Percentiles rank a stretch among this genome's conserved stretches.
Evolutionary conservation across 2,888 invertebrate genomes (phyloP).

Genomic region (Odontocerum albicorne): DNA sequence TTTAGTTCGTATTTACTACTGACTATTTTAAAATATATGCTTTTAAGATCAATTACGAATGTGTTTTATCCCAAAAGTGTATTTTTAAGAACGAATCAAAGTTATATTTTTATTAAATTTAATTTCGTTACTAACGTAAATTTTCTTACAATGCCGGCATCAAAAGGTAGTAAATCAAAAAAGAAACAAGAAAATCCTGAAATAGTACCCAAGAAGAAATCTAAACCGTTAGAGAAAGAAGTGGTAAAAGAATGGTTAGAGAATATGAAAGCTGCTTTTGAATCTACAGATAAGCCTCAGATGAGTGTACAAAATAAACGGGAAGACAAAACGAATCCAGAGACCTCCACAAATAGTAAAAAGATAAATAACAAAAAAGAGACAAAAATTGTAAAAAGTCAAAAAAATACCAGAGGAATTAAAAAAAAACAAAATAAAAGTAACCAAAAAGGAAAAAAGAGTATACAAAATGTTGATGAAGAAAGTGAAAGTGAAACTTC

Average conservation of each 20-base stretch:
- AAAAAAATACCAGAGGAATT: too few species aligned
- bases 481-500: neutral
- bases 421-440: too few species aligned
- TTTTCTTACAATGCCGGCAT: constrained; percentile 8
- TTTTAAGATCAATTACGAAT: too few species aligned
- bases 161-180: neutral
- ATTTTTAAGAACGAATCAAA: too few species aligned
- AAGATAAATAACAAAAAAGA: constrained; percentile 4
- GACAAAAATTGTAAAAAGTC: neutral
- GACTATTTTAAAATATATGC: too few species aligned
- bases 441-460: too few species aligned
- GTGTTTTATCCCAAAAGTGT: too few species aligned
- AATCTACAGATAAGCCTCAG: constrained; percentile 21
- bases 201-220: constrained; percentile 1
- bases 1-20: too few species aligned
- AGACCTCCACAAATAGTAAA: neutral
- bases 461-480: too few species aligned
- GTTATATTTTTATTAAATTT: too few species aligned
- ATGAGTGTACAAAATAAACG: constrained; percentile 17
- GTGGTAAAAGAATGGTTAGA: constrained; percentile 21
- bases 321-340: constrained; percentile 1
- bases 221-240: constrained; percentile 20
- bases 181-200: too few species aligned
- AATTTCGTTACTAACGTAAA: too few species aligned
- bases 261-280: constrained; percentile 27